phyloP scores from a whole-genome alignment of 2,113 vertebrate species.

The Ardeotis arabs region DNA sequence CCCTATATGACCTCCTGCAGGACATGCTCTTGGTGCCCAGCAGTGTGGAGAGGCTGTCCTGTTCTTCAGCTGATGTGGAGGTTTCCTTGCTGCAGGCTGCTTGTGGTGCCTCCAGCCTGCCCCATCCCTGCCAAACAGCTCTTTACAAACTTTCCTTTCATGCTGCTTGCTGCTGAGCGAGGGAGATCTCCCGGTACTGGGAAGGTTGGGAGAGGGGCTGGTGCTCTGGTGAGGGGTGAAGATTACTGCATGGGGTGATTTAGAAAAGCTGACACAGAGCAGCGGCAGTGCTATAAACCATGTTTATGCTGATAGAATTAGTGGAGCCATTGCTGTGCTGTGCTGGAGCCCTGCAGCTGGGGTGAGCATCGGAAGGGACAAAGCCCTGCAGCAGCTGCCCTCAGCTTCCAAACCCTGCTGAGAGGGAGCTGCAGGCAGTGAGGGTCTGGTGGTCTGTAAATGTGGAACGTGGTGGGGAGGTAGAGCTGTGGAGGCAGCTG shows the following conservation, averaged over 20 bases:
- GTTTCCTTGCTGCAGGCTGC: background rate
- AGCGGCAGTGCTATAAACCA: slow-evolving; percentile 45
- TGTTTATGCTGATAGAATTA: slow-evolving; percentile 66
- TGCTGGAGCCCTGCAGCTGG: background rate
- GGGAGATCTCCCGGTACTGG: background rate
- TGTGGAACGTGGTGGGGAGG: background rate
- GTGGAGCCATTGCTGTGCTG: background rate
- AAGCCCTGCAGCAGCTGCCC: background rate
- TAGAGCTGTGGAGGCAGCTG: background rate
- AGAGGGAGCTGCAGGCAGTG: fast-evolving
- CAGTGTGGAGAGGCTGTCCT: background rate
- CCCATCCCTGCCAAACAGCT: background rate
- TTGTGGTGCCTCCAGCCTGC: background rate
- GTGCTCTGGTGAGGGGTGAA: background rate
- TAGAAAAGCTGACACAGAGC: background rate
- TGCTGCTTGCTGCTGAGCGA: background rate
- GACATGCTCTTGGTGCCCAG: background rate
- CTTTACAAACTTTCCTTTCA: background rate
- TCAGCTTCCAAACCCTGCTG: background rate
- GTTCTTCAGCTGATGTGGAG: background rate
- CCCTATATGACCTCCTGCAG: background rate
- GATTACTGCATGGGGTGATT: slow-evolving; percentile 31
- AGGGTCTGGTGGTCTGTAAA: background rate
- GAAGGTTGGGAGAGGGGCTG: background rate
- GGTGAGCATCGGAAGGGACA: background rate